Evolutionary conservation across 2,113 vertebrate genomes (phyloP), one percentile per base, ranked within the genome.

Genomic region (Esox niger): DNA sequence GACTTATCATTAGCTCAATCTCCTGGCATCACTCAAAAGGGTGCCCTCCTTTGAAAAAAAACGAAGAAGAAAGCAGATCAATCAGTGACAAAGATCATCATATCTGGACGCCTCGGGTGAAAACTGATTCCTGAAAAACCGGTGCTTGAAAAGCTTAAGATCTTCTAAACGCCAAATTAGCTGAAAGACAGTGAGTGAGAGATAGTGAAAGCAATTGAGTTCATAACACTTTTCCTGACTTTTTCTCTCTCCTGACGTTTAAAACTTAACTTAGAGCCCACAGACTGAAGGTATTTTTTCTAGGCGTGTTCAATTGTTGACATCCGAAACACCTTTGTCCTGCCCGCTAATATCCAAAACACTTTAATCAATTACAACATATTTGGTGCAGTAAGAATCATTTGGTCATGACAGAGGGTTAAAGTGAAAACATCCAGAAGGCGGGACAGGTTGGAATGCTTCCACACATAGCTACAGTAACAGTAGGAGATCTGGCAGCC

Each of bases 311-410:
- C 4, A 43, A 4, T 43, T 43, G 38, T 17, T 43, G 38, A 17
- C 38, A 17, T 43, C 38, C 38, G 13, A 43, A 17, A 10, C 15
- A 4, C 17, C 38, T 54, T 47, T 20, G 38, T 43, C 38, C 38
- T 17, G 38, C 38, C 38, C 43, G 59, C 29, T 35, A 70, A 76
- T 71, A 64, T 67, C 63, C 62, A 31, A 26, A 61, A n/a, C 69
- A 68, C 76, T 78, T 78, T 63, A 69, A 70, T 59, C 64, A 58
- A 70, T 78, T 70, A 71, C 46, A 74, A 67, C 66, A 73, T 71
- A 66, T 69, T 79, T 73, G 66, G 58, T 68, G 33, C 73, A 80
- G 70, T 70, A 72, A 66, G 67, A 72, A 76, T 73, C 60, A 63
- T 73, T 73, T 62, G 73, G 73, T 80, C 58, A 70, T 38, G n/a